Evolutionary conservation across 2,888 invertebrate species (phyloP).

Genomic region (Poecilobothrus nobilitatus): DNA sequence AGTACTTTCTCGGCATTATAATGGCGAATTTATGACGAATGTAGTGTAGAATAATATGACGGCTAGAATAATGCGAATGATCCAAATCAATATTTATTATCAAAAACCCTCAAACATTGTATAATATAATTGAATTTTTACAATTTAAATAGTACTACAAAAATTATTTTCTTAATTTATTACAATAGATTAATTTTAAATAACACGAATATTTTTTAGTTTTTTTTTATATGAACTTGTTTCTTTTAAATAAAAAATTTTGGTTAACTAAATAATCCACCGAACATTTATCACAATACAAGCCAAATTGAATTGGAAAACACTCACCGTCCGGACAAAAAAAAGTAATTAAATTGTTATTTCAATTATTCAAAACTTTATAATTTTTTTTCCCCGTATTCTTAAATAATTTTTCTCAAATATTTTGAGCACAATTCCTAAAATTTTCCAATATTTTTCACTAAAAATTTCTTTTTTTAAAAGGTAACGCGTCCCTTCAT

Average conservation of each 20-base stretch:
- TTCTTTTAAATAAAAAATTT: not conserved
- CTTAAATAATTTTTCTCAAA: not conserved
- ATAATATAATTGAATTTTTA: not conserved
- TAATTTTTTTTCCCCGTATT: not conserved
- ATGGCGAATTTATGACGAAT: not conserved
- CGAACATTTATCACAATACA: constrained; percentile 6
- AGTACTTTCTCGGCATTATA: constrained; percentile 1
- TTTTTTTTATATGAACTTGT: not conserved
- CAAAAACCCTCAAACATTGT: not conserved
- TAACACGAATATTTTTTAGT: not conserved
- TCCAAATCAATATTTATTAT: constrained; percentile 6
- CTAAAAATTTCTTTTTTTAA: constrained; percentile 28
- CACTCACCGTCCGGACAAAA: constrained; percentile 6
- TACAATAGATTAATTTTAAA: not conserved
- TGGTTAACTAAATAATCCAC: not conserved
- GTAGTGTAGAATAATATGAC: not conserved
- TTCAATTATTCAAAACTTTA: not conserved
- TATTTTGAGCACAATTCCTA: constrained; percentile 6
- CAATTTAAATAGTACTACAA: not conserved
- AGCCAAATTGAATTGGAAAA: not conserved
- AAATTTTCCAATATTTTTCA: constrained; percentile 2
- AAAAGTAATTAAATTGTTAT: not conserved
- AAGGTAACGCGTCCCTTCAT: constrained; percentile 42
- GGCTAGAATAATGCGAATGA: constrained; percentile 1
- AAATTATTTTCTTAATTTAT: not conserved